Evolutionary conservation across 2,888 invertebrate genomes (phyloP).

Genomic region (Oscheius onirici): DNA sequence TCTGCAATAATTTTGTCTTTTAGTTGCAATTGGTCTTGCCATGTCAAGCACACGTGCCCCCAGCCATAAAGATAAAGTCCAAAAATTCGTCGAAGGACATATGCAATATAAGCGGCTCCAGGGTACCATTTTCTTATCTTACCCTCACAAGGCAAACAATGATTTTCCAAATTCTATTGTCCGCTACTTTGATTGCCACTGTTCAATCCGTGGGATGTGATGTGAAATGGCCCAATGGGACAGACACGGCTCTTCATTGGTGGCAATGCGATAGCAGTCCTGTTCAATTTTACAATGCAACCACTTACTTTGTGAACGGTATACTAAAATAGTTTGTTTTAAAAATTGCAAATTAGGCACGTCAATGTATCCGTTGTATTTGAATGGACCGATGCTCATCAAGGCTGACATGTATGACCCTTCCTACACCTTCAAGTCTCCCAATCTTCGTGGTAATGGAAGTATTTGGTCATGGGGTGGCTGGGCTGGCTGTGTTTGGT

Average conservation of each 20-base stretch:
- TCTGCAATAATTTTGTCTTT: too few relatives aligned
- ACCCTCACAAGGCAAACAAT: too few relatives aligned
- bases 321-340: neutral
- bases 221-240: constrained; percentile 50
- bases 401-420: constrained; percentile 50
- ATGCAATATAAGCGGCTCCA: too few relatives aligned
- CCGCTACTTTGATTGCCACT: too few relatives aligned
- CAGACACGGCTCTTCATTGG: constrained; percentile 56
- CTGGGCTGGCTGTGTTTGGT: constrained; percentile 55
- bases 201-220: neutral
- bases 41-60: too few relatives aligned
- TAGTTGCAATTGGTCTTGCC: too few relatives aligned
- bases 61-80: too few relatives aligned
- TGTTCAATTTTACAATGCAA: neutral
- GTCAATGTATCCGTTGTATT: constrained; percentile 59
- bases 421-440: constrained; percentile 38
- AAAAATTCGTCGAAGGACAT: too few relatives aligned
- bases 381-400: constrained; percentile 50
- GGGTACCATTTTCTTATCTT: too few relatives aligned
- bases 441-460: constrained; percentile 48
- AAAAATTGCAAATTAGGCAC: neutral
- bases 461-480: constrained; percentile 57
- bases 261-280: constrained; percentile 44
- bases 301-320: neutral
- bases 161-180: too few relatives aligned